Evolutionary conservation across 2,797 vertebrate genomes (phyloP).

Genomic region (Spondyliosoma cantharus): DNA sequence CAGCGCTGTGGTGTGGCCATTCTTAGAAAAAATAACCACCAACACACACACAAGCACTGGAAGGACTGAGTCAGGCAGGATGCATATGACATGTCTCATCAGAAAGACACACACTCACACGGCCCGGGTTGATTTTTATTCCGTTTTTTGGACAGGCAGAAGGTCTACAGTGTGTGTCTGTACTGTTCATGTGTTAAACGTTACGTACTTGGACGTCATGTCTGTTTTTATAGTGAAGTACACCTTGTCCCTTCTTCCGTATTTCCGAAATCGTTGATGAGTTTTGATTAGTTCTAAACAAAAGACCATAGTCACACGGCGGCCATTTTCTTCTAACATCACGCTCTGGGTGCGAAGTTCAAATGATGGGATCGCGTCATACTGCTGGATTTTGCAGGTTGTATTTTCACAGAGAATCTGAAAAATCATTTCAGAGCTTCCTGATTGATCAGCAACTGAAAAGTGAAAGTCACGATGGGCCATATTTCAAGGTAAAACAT

Average conservation of each 20-base stretch:
- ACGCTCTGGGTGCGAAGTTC: too few relatives aligned
- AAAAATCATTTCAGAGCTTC: too few relatives aligned
- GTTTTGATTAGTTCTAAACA: conserved; percentile 27
- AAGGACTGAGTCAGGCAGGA: conserved; percentile 67
- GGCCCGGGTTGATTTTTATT: conserved; percentile 27
- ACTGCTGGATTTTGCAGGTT: too few relatives aligned
- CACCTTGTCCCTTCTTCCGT: neutral
- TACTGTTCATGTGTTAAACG: neutral
- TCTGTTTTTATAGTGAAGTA: neutral
- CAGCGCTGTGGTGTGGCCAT: conserved; percentile 60
- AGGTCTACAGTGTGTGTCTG: neutral
- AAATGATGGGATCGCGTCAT: too few relatives aligned
- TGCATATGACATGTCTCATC: conserved; percentile 49
- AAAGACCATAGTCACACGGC: neutral
- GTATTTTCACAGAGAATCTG: too few relatives aligned
- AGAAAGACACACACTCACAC: conserved; percentile 36
- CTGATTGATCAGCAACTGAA: too few relatives aligned
- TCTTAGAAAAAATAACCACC: conserved; percentile 48
- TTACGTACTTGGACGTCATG: conserved; percentile 11
- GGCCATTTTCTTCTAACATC: too few relatives aligned
- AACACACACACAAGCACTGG: conserved; percentile 41
- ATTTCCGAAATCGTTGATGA: conserved; percentile 1
- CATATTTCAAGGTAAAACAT: too few relatives aligned
- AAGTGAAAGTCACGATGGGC: too few relatives aligned
- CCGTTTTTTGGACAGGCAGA: conserved; percentile 30